Evolutionary conservation across 2,113 vertebrate species (phyloP).

Genomic region (Vimba vimba): DNA sequence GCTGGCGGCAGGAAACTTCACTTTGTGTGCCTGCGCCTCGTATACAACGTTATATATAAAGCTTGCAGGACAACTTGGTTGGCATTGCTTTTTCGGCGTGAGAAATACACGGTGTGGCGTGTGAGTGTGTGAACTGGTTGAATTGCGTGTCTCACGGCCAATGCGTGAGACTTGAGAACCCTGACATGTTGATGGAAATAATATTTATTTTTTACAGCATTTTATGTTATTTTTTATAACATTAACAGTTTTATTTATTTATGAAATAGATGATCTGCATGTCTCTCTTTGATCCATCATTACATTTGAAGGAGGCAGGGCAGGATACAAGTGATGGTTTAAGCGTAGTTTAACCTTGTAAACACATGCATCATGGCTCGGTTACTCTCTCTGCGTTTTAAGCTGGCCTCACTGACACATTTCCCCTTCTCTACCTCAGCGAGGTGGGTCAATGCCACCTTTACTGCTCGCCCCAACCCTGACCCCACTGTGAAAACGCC

Average conservation of each 20-base stretch:
- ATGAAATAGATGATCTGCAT: background rate
- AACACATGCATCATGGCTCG: background rate
- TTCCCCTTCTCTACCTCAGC: background rate
- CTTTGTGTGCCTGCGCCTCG: too few relatives aligned
- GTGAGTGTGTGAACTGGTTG: too few relatives aligned
- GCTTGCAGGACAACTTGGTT: too few relatives aligned
- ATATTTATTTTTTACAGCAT: too few relatives aligned
- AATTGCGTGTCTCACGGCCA: too few relatives aligned
- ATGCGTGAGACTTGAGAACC: too few relatives aligned
- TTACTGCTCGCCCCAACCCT: constrained; percentile 2
- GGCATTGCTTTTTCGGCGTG: too few relatives aligned
- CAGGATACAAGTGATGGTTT: background rate
- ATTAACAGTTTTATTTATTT: background rate
- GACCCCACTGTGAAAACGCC: background rate
- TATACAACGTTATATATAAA: too few relatives aligned
- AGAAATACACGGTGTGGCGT: too few relatives aligned
- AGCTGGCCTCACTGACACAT: constrained; percentile 5
- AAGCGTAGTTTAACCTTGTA: constrained; percentile 6
- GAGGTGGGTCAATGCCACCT: background rate
- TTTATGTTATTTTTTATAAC: too few relatives aligned
- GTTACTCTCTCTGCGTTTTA: constrained; percentile 31
- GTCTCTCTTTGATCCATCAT: background rate
- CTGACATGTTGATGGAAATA: too few relatives aligned
- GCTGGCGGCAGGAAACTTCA: too few relatives aligned
- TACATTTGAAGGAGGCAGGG: constrained; percentile 7